Evolutionary conservation across 2,113 vertebrate genomes (phyloP), one percentile per base, ranked within the genome.

Genomic region (Gymnocephalus cernua): DNA sequence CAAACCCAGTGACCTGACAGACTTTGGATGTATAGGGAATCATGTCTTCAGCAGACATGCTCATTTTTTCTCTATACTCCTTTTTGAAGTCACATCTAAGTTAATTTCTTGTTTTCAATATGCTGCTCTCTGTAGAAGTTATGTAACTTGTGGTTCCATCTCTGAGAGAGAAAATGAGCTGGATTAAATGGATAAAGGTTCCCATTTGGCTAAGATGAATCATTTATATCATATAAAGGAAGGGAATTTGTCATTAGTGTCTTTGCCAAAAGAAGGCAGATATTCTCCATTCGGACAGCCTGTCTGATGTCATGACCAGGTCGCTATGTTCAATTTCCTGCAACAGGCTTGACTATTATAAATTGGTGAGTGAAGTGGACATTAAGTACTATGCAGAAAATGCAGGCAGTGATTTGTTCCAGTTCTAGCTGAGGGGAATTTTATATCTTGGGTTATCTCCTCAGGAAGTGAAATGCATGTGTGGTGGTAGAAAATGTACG

Each of bases 201-300:
- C 83, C 85, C 79, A 90, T 92, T 89, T 82, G 62, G 77, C 74
- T 54, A 58, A 88, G 80, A 87, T 86, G 84, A 88, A 86, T 84
- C 71, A 80, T 86, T 93, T 90, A 78, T 59, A 72, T 74, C 85
- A 66, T 8, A 91, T 88, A 86, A 89, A 93, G 44, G 80, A 77
- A 91, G 78, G 62, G 81, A 82, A 85, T 86, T 82, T 91, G 86
- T 86, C 86, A 86, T 90, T 66, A 86, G 59, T 65, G 62, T 86
- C 69, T 82, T 77, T 66, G 62, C 56, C 71, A 86, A 90, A 88
- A 51, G 67, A 83, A 79, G 64, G 57, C 58, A 67, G 59, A 77
- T 67, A 74, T 80, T 68, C 66, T 72, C 48, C 0, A 21, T 51
- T 82, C 16, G 56, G 67, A 29, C 18, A 23, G 66, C 74, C 57